Evolutionary conservation across 2,113 vertebrate species (phyloP).

Genomic region (Urocynchramus pylzowi): DNA sequence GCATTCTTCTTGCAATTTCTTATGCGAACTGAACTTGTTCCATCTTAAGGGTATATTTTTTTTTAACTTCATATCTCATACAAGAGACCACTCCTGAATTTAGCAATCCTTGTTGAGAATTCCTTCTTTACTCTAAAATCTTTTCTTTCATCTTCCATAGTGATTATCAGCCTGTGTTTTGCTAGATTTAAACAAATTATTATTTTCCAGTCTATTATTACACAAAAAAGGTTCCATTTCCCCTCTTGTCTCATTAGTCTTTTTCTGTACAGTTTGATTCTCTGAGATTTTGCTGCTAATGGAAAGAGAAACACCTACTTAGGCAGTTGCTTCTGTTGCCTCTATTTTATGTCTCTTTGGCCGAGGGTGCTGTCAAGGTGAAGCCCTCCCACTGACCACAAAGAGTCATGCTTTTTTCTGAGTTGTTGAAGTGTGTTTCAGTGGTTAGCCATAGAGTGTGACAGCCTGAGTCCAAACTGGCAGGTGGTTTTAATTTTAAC

Average conservation of each 20-base stretch:
- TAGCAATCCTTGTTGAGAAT: neutral
- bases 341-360: neutral
- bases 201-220: neutral
- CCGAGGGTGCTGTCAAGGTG: neutral
- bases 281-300: neutral
- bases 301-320: neutral
- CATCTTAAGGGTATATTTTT: fast-evolving
- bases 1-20: neutral
- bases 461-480: neutral
- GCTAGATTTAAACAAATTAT: neutral
- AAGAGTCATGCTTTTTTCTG: neutral
- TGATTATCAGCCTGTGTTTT: neutral
- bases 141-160: neutral
- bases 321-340: neutral
- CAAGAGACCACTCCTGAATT: neutral
- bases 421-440: neutral
- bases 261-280: neutral
- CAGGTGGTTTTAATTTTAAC: neutral
- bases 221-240: neutral
- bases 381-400: neutral
- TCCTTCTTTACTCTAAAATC: neutral
- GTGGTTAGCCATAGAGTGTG: neutral
- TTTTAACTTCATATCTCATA: neutral
- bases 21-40: neutral
- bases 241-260: neutral